Evolutionary conservation across 2,888 invertebrate genomes (phyloP), one percentile per base, ranked within the genome.

Genomic region (Drosophila neoperkinsi): DNA sequence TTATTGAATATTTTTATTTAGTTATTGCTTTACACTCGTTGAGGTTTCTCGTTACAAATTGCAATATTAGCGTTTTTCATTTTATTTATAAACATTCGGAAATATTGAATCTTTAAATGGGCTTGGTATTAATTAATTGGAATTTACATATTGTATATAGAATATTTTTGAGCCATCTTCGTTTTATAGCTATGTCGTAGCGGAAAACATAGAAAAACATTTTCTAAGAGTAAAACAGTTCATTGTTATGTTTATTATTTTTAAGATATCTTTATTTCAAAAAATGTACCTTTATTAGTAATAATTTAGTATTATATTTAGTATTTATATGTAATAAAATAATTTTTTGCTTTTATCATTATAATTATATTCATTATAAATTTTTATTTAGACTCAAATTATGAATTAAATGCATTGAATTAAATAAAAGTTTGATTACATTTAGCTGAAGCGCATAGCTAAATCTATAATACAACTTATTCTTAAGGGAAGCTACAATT

Each of bases 381-480:
- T 18, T 18, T 28, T 31, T 64, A 36, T 49, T 36, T 49, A n/a
- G 18, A 30, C 34, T 59, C 36, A 56, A 73, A 41, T 43, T 56
- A 31, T 30, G 46, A 46, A 25, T 71, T 80, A 83, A 66, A 69
- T 66, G 83, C 64, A 69, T 30, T 67, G 30, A 33, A 58, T 55
- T 65, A 25, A 36, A 25, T 38, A 43, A 46, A 59, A 49, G 41
- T 56, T 67, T 58, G 43, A 36, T 57, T 31, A 57, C n/a, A 36
- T 38, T 25, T 46, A 33, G 36, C 36, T 51, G 21, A 34, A 51
- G 25, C 13, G 31, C 21, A 41, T 43, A 33, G 34, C 57, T 73
- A 73, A 21, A 53, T 77, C 63, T 89, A 84, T 90, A 79, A 82
- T 84, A 84, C 84, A 84, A 74, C 83, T 90, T 88, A 89, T 10